Evolutionary conservation across 1,140 invertebrate genomes (phyloP).

Genomic region (Drosophila arawakana): DNA sequence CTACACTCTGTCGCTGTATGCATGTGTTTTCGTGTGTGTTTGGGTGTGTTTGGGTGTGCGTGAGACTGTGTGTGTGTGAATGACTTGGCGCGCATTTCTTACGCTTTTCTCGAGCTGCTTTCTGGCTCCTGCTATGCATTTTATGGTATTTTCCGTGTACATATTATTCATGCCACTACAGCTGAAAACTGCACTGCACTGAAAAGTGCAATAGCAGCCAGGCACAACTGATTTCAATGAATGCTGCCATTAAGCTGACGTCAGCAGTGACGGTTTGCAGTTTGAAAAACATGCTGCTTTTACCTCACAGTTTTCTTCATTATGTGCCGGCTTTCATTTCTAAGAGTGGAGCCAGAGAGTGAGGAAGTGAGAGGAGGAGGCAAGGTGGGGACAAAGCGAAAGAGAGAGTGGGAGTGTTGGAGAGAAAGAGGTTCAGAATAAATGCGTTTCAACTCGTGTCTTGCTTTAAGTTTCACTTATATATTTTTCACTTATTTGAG

Average conservation of each 20-base stretch:
- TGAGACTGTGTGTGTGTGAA: constrained; percentile 25
- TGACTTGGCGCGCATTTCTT: constrained; percentile 66
- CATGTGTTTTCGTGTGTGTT: neutral
- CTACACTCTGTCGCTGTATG: constrained; percentile 24
- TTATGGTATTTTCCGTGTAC: constrained; percentile 65
- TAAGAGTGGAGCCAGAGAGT: neutral
- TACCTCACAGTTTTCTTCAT: constrained; percentile 38
- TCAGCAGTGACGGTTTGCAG: constrained; percentile 24
- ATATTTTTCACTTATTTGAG: too few species aligned
- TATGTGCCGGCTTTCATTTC: constrained; percentile 30
- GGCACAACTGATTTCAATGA: constrained; percentile 72
- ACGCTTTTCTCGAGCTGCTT: constrained; percentile 46
- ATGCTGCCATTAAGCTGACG: constrained; percentile 70
- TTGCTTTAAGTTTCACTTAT: too few species aligned
- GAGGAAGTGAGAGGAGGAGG: too few species aligned
- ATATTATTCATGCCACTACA: constrained; percentile 61
- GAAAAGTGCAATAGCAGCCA: constrained; percentile 71
- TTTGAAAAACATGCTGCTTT: constrained; percentile 2
- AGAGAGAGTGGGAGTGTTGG: too few species aligned
- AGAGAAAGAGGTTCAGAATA: too few species aligned
- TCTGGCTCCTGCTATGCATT: constrained; percentile 40
- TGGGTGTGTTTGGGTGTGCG: constrained; percentile 32
- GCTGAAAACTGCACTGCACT: constrained; percentile 34
- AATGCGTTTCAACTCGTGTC: too few species aligned
- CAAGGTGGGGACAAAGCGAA: too few species aligned